Percentiles rank a stretch among this genome's conserved stretches.
phyloP scores from a whole-genome alignment of 64 coral and sea anemone species.

The Stichodactyla helianthus region DNA sequence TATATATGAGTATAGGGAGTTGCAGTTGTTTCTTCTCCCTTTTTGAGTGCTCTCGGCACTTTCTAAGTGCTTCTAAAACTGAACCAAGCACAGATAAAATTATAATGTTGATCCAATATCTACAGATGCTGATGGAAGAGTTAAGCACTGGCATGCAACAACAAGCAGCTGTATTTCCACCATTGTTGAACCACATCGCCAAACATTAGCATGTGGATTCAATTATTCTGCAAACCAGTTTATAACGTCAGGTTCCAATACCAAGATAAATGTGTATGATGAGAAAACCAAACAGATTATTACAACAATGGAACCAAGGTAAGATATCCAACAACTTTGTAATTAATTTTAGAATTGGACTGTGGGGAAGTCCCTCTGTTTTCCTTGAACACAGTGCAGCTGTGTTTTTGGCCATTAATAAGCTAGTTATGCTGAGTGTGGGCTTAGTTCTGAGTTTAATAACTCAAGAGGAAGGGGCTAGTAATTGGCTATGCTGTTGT shows the following conservation, averaged over 20 bases:
- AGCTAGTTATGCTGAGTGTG: too few species aligned
- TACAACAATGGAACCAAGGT: conserved; percentile 84
- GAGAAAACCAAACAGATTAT: conserved; percentile 82
- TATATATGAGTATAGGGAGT: too few species aligned
- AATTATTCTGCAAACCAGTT: conserved; percentile 64
- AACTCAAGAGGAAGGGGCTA: too few species aligned
- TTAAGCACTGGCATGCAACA: conserved; percentile 90
- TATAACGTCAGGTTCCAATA: conserved; percentile 87
- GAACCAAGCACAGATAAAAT: background rate
- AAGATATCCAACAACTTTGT: background rate
- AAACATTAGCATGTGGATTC: conserved; percentile 82
- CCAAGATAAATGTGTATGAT: conserved; percentile 85
- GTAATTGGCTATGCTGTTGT: too few species aligned
- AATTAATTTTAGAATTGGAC: background rate
- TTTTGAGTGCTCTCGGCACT: too few species aligned
- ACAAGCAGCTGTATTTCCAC: conserved; percentile 76
- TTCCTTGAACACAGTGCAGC: too few species aligned
- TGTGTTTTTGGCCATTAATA: too few species aligned
- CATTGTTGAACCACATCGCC: conserved; percentile 60
- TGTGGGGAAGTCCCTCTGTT: background rate
- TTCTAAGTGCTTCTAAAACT: too few species aligned
- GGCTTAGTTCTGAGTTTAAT: too few species aligned
- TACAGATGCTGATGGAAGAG: conserved; percentile 91
- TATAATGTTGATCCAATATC: background rate
- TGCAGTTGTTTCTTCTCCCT: too few species aligned